Conservation (phyloP, 2,113 vertebrate species). For the Ameiurus melas region DNA sequence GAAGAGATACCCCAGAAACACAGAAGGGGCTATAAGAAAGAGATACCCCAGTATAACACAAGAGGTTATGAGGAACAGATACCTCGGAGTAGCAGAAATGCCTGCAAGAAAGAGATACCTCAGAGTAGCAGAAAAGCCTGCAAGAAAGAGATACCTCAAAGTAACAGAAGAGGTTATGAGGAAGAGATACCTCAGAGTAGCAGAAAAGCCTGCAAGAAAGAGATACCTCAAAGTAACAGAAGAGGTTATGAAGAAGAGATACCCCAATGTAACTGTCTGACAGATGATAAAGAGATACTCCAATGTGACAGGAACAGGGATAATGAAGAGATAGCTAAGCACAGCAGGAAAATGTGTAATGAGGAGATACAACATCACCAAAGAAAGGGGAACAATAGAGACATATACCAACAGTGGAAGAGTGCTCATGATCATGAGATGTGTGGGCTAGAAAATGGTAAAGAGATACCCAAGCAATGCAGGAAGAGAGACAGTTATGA, state of each 20-base stretch:
- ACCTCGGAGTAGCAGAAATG: not conserved
- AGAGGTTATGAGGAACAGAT: not conserved
- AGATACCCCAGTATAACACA: not conserved
- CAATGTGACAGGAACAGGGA: not conserved
- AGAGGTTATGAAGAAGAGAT: too few species aligned
- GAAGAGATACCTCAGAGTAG: not conserved
- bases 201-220: not conserved
- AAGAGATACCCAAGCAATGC: not conserved
- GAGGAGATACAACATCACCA: not conserved
- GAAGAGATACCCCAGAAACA: not conserved
- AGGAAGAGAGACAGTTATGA: not conserved
- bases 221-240: not conserved
- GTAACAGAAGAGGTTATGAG: not conserved
- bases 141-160: not conserved
- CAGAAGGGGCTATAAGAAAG: not conserved
- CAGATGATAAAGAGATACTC: too few species aligned
- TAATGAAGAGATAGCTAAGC: not conserved
- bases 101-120: not conserved
- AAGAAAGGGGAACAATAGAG: not conserved
- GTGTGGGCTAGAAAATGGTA: not conserved
- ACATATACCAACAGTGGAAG: not conserved
- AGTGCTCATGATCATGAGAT: not conserved
- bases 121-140: not conserved
- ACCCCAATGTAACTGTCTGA: not conserved
- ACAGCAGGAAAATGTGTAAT: not conserved